phyloP scores from a whole-genome alignment of 1,140 invertebrate genomes.

The Drosophila erecta region DNA sequence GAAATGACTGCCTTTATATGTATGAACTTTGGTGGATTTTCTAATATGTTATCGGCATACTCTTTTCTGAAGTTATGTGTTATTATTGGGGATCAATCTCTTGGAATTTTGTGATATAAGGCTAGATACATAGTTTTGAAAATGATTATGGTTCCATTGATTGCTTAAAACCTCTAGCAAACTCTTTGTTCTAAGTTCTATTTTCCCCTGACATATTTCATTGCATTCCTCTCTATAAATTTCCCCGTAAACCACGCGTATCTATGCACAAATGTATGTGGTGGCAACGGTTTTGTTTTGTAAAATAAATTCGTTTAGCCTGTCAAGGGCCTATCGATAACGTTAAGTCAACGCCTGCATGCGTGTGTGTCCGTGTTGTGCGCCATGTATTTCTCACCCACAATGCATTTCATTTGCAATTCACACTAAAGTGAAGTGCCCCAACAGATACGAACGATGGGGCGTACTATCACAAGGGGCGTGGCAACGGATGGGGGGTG shows the following conservation, averaged over 20 bases:
- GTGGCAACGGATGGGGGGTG: slow-evolving; percentile 1
- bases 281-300: slow-evolving; percentile 47
- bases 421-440: slow-evolving; percentile 56
- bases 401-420: slow-evolving; percentile 50
- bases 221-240: slow-evolving; percentile 32
- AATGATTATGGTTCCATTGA: background rate
- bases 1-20: slow-evolving; percentile 1
- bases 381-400: slow-evolving; percentile 5
- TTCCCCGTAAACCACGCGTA: background rate
- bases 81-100: background rate
- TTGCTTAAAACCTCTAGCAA: background rate
- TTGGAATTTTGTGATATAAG: background rate
- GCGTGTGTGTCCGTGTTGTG: background rate
- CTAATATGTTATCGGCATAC: background rate
- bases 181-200: background rate
- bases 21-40: background rate
- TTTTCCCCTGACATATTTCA: slow-evolving; percentile 23
- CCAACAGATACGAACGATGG: slow-evolving; percentile 38
- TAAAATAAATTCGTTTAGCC: slow-evolving; percentile 45
- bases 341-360: slow-evolving; percentile 51
- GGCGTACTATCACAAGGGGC: slow-evolving; percentile 9
- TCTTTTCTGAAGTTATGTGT: background rate
- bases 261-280: background rate
- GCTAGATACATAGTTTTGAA: too few species aligned
- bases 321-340: slow-evolving; percentile 55